Conservation (phyloP, 2,113 vertebrate genomes). For the Benitochromis conjunctus region DNA sequence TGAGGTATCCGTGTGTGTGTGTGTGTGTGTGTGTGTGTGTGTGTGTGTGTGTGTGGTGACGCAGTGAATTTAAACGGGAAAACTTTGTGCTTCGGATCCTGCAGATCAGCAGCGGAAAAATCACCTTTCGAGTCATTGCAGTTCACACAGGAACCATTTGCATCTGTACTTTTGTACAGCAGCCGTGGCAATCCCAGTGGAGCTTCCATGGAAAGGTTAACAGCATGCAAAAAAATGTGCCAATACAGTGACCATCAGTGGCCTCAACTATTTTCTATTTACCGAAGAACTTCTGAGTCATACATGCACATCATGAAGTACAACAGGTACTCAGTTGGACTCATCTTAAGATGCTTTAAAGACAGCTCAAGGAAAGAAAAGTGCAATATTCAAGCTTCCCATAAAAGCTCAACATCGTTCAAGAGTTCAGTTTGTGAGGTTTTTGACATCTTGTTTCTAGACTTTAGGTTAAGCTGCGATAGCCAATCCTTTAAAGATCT, state of each 20-base stretch:
- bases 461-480: neutral
- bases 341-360: neutral
- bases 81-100: too few species aligned
- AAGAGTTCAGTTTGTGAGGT: neutral
- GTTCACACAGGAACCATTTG: neutral
- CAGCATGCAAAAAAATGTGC: neutral
- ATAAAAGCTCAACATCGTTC: neutral
- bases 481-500: neutral
- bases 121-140: neutral
- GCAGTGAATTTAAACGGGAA: neutral
- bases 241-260: too few species aligned
- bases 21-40: too few species aligned
- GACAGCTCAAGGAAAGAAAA: neutral
- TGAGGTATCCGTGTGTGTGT: neutral
- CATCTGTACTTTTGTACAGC: neutral
- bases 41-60: neutral
- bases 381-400: neutral
- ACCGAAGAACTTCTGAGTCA: neutral
- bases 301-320: neutral
- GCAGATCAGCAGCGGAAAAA: neutral
- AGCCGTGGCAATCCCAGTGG: neutral
- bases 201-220: neutral
- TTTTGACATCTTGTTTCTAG: neutral
- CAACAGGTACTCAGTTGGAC: neutral
- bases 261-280: neutral